Evolutionary conservation across 1,140 invertebrate species (phyloP).

Genomic region (Planococcus citri): DNA sequence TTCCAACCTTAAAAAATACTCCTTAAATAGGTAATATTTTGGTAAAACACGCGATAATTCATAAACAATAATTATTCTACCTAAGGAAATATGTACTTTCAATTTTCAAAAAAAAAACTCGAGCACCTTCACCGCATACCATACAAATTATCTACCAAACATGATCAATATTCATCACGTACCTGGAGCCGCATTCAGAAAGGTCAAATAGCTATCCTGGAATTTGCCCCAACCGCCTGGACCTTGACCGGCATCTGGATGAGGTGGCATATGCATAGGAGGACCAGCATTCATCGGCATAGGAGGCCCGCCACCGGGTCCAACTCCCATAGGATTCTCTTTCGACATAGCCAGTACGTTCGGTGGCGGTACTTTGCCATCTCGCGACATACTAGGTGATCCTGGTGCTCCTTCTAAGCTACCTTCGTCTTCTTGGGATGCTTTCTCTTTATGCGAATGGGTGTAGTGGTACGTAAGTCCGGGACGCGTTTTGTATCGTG

Average conservation of each 20-base stretch:
- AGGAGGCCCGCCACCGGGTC: conserved; percentile 13
- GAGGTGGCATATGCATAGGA: conserved; percentile 31
- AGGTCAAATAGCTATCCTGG: conserved; percentile 55
- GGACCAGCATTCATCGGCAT: conserved; percentile 25
- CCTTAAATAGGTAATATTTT: neutral
- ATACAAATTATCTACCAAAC: conserved; percentile 8
- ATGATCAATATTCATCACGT: no score
- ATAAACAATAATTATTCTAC: no score
- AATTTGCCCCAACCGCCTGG: conserved; percentile 36
- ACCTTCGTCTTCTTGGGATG: conserved; percentile 40
- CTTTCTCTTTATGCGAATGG: conserved; percentile 76
- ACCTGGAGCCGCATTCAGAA: conserved; percentile 47
- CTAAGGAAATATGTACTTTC: no score
- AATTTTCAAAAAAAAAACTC: neutral
- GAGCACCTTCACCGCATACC: neutral
- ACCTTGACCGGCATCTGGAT: conserved; percentile 20
- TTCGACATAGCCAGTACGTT: conserved; percentile 21
- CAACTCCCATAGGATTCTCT: neutral
- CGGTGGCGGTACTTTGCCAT: conserved; percentile 33
- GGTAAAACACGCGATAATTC: neutral
- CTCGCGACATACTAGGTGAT: conserved; percentile 40
- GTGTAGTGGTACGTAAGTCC: conserved; percentile 94
- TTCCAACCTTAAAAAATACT: neutral
- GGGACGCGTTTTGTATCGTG: conserved; percentile 92
- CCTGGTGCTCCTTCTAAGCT: conserved; percentile 39